phyloP scores from a whole-genome alignment of 2,888 invertebrate species.

The Epirrhoe tristata region DNA sequence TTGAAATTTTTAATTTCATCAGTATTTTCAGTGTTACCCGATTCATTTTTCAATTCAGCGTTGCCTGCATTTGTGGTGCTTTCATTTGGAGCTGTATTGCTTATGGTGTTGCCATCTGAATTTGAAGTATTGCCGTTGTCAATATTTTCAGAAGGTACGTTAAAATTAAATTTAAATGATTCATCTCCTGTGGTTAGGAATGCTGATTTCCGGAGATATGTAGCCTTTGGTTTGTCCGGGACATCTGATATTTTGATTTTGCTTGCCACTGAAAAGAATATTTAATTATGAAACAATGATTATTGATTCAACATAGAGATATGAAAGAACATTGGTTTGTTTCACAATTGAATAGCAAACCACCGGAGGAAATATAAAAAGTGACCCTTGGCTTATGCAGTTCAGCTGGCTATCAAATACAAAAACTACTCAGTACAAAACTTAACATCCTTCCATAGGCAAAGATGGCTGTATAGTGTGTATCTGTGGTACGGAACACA shows the following conservation, averaged over 20 bases:
- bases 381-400: too few relatives aligned
- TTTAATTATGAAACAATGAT: slow-evolving; percentile 21
- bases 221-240: slow-evolving; percentile 84
- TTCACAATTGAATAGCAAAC: too few relatives aligned
- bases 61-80: slow-evolving; percentile 33
- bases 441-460: too few relatives aligned
- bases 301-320: too few relatives aligned
- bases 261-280: slow-evolving; percentile 78
- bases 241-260: slow-evolving; percentile 85
- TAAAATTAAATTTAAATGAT: slow-evolving; percentile 84
- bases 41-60: slow-evolving; percentile 25
- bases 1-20: slow-evolving; percentile 59
- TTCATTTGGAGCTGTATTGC: slow-evolving; percentile 34
- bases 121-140: slow-evolving; percentile 49
- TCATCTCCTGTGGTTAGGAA: slow-evolving; percentile 80
- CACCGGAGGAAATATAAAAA: too few relatives aligned
- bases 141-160: slow-evolving; percentile 59
- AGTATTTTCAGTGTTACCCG: slow-evolving; percentile 43
- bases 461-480: too few relatives aligned
- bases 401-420: too few relatives aligned
- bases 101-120: slow-evolving; percentile 33
- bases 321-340: neutral
- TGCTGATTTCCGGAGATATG: slow-evolving; percentile 89
- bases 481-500: too few relatives aligned
- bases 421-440: too few relatives aligned